A percentile compares a stretch with the other conserved stretches of the same genome.
Evolutionary conservation across 1,140 invertebrate genomes (phyloP).

Genomic region (Condylostylus longicornis): DNA sequence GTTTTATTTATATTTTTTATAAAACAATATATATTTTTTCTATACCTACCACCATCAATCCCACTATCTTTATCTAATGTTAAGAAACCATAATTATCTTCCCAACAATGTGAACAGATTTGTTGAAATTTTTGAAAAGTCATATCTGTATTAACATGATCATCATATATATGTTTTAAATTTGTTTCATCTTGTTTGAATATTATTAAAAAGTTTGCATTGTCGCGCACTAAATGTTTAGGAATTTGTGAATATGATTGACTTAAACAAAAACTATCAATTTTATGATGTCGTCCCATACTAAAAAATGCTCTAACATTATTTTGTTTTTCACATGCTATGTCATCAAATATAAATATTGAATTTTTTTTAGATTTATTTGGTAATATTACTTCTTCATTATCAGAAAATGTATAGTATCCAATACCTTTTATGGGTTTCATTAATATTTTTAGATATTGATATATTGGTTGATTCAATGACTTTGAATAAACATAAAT

Average conservation of each 20-base stretch:
- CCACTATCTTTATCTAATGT: slow-evolving; percentile 20
- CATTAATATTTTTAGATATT: slow-evolving; percentile 17
- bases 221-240: slow-evolving; percentile 33
- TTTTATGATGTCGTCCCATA: slow-evolving; percentile 26
- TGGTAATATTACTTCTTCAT: slow-evolving; percentile 16
- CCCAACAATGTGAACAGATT: slow-evolving; percentile 23
- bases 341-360: slow-evolving; percentile 31
- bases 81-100: slow-evolving; percentile 16
- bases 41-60: slow-evolving; percentile 19
- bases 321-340: slow-evolving; percentile 27
- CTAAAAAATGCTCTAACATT: slow-evolving; percentile 25
- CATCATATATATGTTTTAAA: slow-evolving; percentile 30
- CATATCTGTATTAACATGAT: slow-evolving; percentile 31
- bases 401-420: slow-evolving; percentile 17
- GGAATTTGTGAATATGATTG: slow-evolving; percentile 30
- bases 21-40: slow-evolving; percentile 12
- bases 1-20: neutral
- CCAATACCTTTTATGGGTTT: slow-evolving; percentile 15
- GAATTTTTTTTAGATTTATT: slow-evolving; percentile 17
- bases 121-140: slow-evolving; percentile 20
- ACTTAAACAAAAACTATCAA: slow-evolving; percentile 26
- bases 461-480: slow-evolving; percentile 26
- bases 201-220: slow-evolving; percentile 27
- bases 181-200: slow-evolving; percentile 33
- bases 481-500: slow-evolving; percentile 31